Evolutionary conservation across 2,888 invertebrate genomes (phyloP).

Genomic region (Tenthredo notha): DNA sequence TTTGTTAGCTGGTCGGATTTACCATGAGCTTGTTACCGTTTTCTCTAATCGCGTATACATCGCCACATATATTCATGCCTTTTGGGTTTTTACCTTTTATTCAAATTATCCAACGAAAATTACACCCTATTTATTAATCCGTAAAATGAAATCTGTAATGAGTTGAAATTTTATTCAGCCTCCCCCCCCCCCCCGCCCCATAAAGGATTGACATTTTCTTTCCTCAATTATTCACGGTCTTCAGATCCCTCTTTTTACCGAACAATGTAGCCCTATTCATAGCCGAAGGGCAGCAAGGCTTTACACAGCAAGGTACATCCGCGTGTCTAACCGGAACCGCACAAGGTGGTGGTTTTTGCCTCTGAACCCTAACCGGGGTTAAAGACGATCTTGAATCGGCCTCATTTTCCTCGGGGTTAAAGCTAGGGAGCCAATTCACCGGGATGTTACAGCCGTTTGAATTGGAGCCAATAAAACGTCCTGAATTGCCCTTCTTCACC

Average conservation of each 20-base stretch:
- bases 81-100: too few relatives aligned
- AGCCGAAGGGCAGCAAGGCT: conserved; percentile 27
- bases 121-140: too few relatives aligned
- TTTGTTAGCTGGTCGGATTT: background rate
- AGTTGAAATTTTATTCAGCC: too few relatives aligned
- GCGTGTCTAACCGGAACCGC: conserved; percentile 14
- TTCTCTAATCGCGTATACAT: background rate
- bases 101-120: too few relatives aligned
- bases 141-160: too few relatives aligned
- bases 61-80: too few relatives aligned
- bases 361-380: background rate
- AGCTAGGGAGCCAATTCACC: background rate
- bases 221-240: background rate
- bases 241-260: background rate
- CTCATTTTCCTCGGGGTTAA: background rate
- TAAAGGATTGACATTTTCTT: too few relatives aligned
- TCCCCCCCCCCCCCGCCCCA: too few relatives aligned
- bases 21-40: background rate
- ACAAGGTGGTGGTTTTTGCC: background rate
- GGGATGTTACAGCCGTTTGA: background rate
- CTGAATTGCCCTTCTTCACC: background rate
- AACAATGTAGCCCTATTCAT: background rate
- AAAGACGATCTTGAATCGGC: background rate
- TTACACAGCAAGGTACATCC: conserved; percentile 7
- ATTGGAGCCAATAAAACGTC: background rate